Percentiles rank a stretch among this genome's conserved stretches.
phyloP scores from a whole-genome alignment of 2,797 vertebrate species.

The Neosalanx taihuensis region DNA sequence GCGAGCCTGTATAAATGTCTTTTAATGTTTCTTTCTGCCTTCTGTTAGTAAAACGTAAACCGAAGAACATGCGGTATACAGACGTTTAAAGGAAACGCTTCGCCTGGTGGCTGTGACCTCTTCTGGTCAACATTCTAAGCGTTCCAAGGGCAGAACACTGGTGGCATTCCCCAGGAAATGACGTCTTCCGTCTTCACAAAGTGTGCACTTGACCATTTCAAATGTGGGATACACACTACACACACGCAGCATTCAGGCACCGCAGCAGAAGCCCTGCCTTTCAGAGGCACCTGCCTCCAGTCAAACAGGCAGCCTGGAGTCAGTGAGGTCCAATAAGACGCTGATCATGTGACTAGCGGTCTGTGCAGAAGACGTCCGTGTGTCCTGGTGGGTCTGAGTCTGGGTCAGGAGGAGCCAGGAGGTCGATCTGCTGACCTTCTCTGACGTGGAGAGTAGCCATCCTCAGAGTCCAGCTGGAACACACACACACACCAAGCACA shows the following conservation, averaged over 20 bases:
- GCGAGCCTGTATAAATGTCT: too few species aligned
- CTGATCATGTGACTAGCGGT: neutral
- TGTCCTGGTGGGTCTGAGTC: neutral
- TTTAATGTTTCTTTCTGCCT: neutral
- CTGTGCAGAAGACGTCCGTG: neutral
- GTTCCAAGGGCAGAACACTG: too few species aligned
- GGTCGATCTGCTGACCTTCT: conserved; percentile 49
- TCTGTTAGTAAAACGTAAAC: neutral
- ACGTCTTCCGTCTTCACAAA: neutral
- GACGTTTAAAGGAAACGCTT: neutral
- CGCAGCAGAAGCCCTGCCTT: neutral
- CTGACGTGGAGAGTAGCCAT: conserved; percentile 42
- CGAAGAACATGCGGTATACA: neutral
- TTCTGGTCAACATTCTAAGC: too few species aligned
- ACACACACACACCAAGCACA: neutral
- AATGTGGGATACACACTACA: neutral
- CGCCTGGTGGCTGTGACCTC: too few species aligned
- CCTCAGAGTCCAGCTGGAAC: conserved; percentile 50
- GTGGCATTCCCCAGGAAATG: too few species aligned
- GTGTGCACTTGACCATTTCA: neutral
- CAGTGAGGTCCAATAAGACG: neutral
- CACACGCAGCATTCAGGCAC: neutral
- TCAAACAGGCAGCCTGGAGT: neutral
- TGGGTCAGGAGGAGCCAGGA: conserved; percentile 24
- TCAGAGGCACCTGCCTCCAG: neutral